Base-by-base conservation (phyloP, 2,888 invertebrate species). In the Drosophila melanosoma region DNA sequence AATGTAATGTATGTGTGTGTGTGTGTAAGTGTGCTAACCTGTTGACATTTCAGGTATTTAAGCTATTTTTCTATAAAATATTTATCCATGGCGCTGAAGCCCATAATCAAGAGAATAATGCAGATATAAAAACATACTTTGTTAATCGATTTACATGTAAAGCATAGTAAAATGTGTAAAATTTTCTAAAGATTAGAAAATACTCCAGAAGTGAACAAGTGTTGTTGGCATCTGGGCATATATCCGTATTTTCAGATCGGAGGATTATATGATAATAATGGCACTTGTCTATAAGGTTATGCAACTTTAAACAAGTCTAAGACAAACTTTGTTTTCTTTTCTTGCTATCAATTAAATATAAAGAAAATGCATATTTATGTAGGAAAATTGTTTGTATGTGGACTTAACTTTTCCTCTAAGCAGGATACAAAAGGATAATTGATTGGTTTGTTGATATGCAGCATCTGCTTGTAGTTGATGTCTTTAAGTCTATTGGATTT, bases 11-110 rank as follows among this genome's bases (percentile, higher is more conserved):
- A 12, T 62, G 6, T 56, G 33, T 64, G 29, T 54, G 29, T 38
- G 35, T 62, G 29, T 79, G 33, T 61, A 29, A 61, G 54, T 53
- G 56, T 56, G 59, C 48, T 75, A 81, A 77, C 81, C 70, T 80
- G 76, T 67, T 71, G 77, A 61, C 81, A 76, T 51, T 63, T 15
- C 35, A 23, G 17, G 52, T 56, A 64, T 64, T 72, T 15, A 1
- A 29, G 59, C 32, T 32, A 61, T 75, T 76, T 69, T 65, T 71
- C 35, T 52, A 45, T 12, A 12, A 45, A 36, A 8, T 57, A 57
- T 32, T 56, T 38, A 38, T 17, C n/a, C 12, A 6, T 32, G 29
- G 6, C 48, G 11, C 45, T 17, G 17, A 32, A 20, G 20, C 10
- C 32, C 33, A 15, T n/a, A 40, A 51, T 17, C 11, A 8, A 23